Evolutionary conservation across 2,797 vertebrate species (phyloP), one percentile per base, ranked within the genome.

Genomic region (Falco biarmicus): DNA sequence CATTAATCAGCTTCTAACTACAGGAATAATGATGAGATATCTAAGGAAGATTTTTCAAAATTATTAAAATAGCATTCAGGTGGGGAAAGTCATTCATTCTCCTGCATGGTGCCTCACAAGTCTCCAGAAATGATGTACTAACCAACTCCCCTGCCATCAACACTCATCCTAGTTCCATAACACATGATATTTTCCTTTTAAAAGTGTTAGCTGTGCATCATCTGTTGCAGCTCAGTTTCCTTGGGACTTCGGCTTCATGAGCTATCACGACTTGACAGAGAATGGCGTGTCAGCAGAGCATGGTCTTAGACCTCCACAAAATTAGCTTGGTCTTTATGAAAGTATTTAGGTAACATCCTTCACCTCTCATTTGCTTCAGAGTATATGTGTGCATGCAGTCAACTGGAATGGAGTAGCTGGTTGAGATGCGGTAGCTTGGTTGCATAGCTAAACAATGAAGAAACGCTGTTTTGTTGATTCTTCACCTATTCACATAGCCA

Each of bases 1-100:
- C 74, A 92, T 96, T 87, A 95, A 97, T 96, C 95, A 95, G 71
- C 75, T 95, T 89, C 81, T 93, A 96, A 95, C 91, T 91, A 92
- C 13, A 9, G 77, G 93, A 94, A 94, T 82, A 90, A 88, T 77
- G 73, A 95, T 65, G 84, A 71, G 81, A 87, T 85, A 90, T 95
- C 93, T 90, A 83, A 95, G 75, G 71, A 92, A 90, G 71, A 84
- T 12, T 28, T 93, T 92, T 92, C 81, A 85, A 71, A 89, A 54
- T 57, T 80, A 54, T 80, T 95, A 82, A 91, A 91, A 90, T 60
- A 90, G 43, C 53, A 64, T 93, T 96, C 94, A 97, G 94, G 94
- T 96, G 75, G 86, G 48, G 47, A 94, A 90, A 90, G 69, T 25
- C 0, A 65, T 65, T 81, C 6, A 60, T 83, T 84, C 70, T 84